Evolutionary conservation across 2,113 vertebrate genomes (phyloP), one percentile per base, ranked within the genome.

Genomic region (Xenopus laevis): DNA sequence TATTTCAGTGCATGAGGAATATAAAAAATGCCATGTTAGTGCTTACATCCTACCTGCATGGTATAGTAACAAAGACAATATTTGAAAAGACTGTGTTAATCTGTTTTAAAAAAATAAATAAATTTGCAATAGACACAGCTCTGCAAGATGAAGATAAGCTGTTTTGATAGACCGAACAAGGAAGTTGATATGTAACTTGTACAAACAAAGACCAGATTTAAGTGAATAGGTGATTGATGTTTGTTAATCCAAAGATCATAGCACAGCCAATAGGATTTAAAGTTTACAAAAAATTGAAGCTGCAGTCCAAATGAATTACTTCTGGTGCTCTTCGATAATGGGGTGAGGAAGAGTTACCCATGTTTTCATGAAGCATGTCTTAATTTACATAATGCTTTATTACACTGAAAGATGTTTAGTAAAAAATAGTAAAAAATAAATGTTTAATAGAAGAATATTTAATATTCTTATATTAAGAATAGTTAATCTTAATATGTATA

Each of bases 71-170:
- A 87, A 86, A 75, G n/a, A 10, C 7, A 71, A 81, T 68, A 60
- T 84, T 88, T 85, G 72, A 81, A 81, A 87, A 79, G 71, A 79
- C 46, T 52, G 70, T 80, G 84, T 88, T 87, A 87, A 89, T 88
- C 82, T 84, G 82, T 59, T 72, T 83, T 50, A 9, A 50, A 68
- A 78, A 69, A 83, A 85, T 20, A n/a, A 67, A 81, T 83, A 86
- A 79, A 83, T 64, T 82, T 65, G 85, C 79, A 82, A 63, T 74
- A 67, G 66, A 79, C 65, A 68, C 50, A 79, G 21, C 78, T 87
- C 83, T 90, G 87, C 70, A 67, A 81, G 83, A 84, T 75, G 82
- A 84, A 87, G 83, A 86, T 87, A 89, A 91, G 81, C 82, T 72
- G 27, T 1, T 78, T 77, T 81, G 80, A 84, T 71, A 76, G 74